Evolutionary conservation across 2,113 vertebrate species (phyloP).

Genomic region (Ellobius talpinus): DNA sequence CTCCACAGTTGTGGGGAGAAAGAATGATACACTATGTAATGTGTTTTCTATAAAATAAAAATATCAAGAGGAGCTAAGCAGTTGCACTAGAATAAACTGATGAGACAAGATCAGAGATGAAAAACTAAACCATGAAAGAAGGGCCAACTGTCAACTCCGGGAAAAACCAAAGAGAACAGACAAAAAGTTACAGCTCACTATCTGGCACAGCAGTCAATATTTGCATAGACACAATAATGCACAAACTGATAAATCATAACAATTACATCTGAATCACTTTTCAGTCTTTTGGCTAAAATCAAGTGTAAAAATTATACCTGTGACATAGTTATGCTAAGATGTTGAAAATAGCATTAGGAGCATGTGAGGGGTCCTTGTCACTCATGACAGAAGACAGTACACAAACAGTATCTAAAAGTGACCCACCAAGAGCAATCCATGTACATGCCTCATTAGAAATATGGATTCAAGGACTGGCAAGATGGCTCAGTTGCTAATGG

Average conservation of each 20-base stretch:
- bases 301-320: background rate
- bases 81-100: background rate
- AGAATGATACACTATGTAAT: background rate
- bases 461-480: background rate
- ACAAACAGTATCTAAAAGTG: background rate
- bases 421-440: background rate
- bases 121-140: constrained; percentile 21
- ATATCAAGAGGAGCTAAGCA: background rate
- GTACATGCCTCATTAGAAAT: background rate
- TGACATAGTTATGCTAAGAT: background rate
- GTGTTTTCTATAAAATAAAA: background rate
- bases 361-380: too few relatives aligned
- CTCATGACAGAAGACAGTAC: background rate
- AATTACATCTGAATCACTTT: background rate
- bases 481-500: background rate
- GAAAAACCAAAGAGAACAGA: background rate
- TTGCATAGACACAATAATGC: background rate
- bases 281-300: background rate
- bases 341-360: background rate
- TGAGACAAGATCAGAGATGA: background rate
- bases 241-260: background rate
- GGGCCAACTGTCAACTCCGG: background rate
- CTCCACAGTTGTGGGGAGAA: background rate
- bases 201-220: background rate
- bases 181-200: background rate